Percentiles rank a stretch among this genome's conserved stretches.
These are phyloP conservation scores for Rutilus rutilus DNA, from an alignment of 2,113 vertebrate genomes.

Conservation along the genomic window DNA sequence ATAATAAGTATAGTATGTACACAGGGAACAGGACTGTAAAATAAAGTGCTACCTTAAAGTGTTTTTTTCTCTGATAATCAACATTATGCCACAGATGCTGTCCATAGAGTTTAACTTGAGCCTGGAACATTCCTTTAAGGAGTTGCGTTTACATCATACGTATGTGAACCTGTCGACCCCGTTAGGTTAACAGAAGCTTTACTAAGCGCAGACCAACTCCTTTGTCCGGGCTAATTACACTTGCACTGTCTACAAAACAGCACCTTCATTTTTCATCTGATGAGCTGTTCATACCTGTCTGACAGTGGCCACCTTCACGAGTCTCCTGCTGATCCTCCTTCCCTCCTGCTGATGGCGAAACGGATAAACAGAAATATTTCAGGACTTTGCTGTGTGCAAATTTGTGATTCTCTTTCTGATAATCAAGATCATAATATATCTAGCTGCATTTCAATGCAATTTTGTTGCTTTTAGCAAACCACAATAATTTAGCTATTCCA, in stretches of 20 bases:
- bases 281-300: slow-evolving; percentile 67
- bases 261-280: slow-evolving; percentile 75
- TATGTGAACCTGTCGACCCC: slow-evolving; percentile 22
- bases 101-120: neutral
- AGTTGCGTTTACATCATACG: slow-evolving; percentile 14
- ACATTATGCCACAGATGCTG: neutral
- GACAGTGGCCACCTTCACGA: slow-evolving; percentile 58
- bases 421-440: neutral
- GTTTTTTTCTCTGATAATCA: no score
- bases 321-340: slow-evolving; percentile 27
- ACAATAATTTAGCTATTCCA: no score
- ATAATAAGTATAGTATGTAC: no score
- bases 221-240: slow-evolving; percentile 70
- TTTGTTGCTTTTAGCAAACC: no score
- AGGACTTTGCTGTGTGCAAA: neutral
- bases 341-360: slow-evolving; percentile 27
- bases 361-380: slow-evolving; percentile 48
- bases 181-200: slow-evolving; percentile 21
- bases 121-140: neutral
- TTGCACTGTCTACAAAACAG: slow-evolving; percentile 75
- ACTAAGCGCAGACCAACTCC: neutral
- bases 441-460: no score
- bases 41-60: no score
- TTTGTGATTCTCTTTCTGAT: neutral
- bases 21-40: no score